Conservation (phyloP, 2,888 invertebrate species). For the Lasioglossum marginatum region DNA sequence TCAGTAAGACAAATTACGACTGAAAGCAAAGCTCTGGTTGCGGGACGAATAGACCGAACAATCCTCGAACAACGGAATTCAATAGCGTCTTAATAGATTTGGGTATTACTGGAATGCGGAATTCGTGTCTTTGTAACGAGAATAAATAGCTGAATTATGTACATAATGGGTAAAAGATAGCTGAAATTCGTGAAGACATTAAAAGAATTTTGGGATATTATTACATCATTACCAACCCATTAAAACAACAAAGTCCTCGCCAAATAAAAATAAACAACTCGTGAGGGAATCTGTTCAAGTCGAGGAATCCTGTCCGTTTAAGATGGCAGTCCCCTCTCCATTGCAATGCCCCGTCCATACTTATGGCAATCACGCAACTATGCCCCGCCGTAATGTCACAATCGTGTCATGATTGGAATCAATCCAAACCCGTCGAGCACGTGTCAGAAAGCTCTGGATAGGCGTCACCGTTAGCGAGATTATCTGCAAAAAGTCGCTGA, state of each 20-base stretch:
- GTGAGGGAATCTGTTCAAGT: neutral
- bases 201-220: no score
- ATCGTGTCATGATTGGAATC: constrained; percentile 1
- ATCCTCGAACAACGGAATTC: no score
- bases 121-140: no score
- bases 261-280: neutral
- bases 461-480: neutral
- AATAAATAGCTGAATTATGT: no score
- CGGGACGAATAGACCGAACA: no score
- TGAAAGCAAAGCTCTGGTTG: no score
- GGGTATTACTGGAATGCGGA: no score
- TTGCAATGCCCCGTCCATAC: neutral
- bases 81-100: no score
- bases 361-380: neutral
- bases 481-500: neutral
- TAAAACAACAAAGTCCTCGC: neutral
- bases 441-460: constrained; percentile 10
- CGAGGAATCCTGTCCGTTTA: neutral
- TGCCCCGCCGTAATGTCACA: neutral
- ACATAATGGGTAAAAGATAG: no score
- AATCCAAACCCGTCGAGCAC: constrained; percentile 8
- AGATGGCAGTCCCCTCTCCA: neutral
- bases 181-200: no score
- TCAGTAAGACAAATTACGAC: no score
- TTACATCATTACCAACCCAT: no score